Percentiles rank a stretch among this genome's conserved stretches.
Evolutionary conservation across 2,797 vertebrate genomes (phyloP).

Genomic region (Gymnopithys bicolor): DNA sequence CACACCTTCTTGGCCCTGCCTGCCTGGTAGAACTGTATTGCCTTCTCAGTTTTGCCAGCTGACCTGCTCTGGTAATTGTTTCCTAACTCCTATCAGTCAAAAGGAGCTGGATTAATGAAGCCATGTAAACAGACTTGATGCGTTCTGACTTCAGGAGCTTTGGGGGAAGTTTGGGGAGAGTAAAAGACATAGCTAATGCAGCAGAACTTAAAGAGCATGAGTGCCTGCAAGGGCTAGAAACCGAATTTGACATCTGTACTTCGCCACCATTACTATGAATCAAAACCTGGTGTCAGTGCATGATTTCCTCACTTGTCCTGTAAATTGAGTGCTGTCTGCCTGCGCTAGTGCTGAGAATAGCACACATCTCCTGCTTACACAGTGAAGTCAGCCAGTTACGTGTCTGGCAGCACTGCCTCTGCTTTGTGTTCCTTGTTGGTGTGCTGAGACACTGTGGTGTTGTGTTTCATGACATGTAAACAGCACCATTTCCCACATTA

Average conservation of each 20-base stretch:
- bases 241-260: background rate
- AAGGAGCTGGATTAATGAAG: background rate
- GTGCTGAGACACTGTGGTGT: background rate
- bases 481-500: conserved; percentile 3
- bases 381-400: conserved; percentile 41
- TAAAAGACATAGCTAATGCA: background rate
- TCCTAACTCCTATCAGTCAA: background rate
- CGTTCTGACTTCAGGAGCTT: background rate
- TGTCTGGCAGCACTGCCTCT: conserved; percentile 33
- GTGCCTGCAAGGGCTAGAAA: background rate
- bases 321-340: background rate
- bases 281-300: background rate
- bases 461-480: background rate
- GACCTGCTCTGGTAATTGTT: background rate
- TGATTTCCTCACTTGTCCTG: background rate
- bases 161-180: background rate
- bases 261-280: background rate
- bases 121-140: background rate
- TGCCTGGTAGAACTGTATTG: background rate
- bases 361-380: conserved; percentile 18
- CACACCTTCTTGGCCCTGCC: background rate
- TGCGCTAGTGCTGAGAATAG: conserved; percentile 38
- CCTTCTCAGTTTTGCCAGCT: background rate
- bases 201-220: background rate
- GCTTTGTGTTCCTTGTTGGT: background rate